phyloP scores from a whole-genome alignment of 2,797 vertebrate genomes.

The Coregonus suidteri region DNA sequence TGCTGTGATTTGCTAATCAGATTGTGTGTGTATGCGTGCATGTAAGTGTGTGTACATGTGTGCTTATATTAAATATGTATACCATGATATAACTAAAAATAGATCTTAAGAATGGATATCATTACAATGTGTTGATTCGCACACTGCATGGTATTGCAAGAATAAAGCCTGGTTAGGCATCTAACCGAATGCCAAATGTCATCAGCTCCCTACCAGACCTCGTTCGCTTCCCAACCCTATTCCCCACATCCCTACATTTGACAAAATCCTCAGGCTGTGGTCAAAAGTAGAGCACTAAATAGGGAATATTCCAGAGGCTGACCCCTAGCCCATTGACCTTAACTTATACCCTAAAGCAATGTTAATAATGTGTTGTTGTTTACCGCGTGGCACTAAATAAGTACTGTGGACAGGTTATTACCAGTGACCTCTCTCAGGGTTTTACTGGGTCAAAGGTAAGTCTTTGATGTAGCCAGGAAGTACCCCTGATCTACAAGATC shows the following conservation, averaged over 20 bases:
- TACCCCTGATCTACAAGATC: too few species aligned
- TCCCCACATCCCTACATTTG: too few species aligned
- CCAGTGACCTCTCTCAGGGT: not conserved
- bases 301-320: not conserved
- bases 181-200: not conserved
- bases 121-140: not conserved
- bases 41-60: too few species aligned
- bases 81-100: not conserved
- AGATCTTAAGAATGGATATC: not conserved
- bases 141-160: not conserved
- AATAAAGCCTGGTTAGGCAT: not conserved
- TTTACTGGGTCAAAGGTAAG: conserved; percentile 31
- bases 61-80: too few species aligned
- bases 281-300: too few species aligned
- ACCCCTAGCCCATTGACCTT: not conserved
- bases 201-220: not conserved
- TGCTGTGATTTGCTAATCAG: too few species aligned
- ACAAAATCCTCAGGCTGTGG: too few species aligned
- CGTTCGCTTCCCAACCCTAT: too few species aligned
- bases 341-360: not conserved
- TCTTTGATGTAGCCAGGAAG: not conserved
- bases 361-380: conserved; percentile 23
- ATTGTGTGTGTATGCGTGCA: too few species aligned
- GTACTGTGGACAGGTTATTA: not conserved
- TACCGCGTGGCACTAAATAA: conserved; percentile 9